These are phyloP conservation scores for Carlito syrichta DNA, from an alignment of 2,113 vertebrate species.

Conservation along the genomic window DNA sequence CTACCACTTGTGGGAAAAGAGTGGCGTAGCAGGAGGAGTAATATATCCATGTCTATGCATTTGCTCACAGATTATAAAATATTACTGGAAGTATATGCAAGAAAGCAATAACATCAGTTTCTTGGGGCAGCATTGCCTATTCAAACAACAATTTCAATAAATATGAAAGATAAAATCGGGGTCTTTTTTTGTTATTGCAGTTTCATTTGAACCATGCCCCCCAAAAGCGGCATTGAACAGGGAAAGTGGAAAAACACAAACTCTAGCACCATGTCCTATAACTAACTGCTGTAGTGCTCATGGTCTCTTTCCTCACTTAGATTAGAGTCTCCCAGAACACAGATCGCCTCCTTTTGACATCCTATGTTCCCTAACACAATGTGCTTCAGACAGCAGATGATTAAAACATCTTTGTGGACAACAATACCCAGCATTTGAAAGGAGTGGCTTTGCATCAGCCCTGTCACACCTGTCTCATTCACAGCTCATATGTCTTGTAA, in stretches of 20 bases:
- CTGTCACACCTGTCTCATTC: background rate
- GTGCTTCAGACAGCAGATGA: background rate
- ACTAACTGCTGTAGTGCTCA: background rate
- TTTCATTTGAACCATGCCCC: background rate
- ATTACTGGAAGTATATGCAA: background rate
- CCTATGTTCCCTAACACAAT: background rate
- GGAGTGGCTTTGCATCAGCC: background rate
- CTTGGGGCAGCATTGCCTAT: background rate
- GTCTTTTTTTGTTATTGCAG: background rate
- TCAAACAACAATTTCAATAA: background rate
- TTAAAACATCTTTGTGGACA: background rate
- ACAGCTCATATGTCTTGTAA: background rate
- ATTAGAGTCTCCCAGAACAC: background rate
- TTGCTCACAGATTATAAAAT: background rate
- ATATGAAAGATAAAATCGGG: background rate
- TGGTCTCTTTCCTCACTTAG: background rate
- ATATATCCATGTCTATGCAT: background rate
- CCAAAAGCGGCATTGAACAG: background rate
- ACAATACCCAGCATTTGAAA: background rate
- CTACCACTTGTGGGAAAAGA: background rate
- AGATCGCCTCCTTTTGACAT: background rate
- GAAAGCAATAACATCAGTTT: background rate
- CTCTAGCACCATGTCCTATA: background rate
- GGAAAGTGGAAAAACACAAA: background rate
- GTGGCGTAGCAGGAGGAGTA: background rate